A percentile compares a stretch with the other conserved stretches of the same genome.
Conservation (phyloP, 1,140 invertebrate genomes). For the Bombus balteatus region DNA sequence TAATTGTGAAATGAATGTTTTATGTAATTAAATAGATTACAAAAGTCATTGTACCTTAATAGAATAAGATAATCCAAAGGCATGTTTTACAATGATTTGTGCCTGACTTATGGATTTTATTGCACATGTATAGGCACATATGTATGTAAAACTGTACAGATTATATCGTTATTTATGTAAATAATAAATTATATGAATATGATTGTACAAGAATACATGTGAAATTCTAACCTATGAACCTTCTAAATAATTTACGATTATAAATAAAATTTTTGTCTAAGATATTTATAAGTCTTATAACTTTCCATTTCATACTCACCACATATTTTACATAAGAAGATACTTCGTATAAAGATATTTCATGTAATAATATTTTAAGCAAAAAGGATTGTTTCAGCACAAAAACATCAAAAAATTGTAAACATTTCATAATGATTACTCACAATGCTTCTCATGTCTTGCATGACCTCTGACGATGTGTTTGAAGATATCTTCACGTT, state of each 20-base stretch:
- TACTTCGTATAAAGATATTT: background rate
- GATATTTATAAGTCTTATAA: background rate
- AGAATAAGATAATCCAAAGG: conserved; percentile 1
- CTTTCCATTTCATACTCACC: background rate
- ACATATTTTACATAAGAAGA: too few relatives aligned
- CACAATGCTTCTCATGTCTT: conserved; percentile 88
- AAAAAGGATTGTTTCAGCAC: background rate
- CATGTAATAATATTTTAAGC: background rate
- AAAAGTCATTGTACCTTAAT: conserved; percentile 21
- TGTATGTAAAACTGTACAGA: conserved; percentile 56
- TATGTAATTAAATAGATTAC: background rate
- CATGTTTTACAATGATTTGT: conserved; percentile 17
- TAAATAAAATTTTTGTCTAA: conserved; percentile 20
- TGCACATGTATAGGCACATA: background rate
- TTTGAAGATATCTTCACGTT: conserved; percentile 82
- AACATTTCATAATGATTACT: conserved; percentile 62
- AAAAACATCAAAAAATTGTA: background rate
- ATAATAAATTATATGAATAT: conserved; percentile 53
- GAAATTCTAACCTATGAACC: background rate
- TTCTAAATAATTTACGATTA: conserved; percentile 28
- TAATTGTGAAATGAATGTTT: conserved; percentile 21
- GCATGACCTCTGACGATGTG: conserved; percentile 90
- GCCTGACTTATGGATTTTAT: background rate
- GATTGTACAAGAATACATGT: background rate
- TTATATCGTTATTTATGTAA: conserved; percentile 53